Conservation (phyloP, 2,113 vertebrate genomes). For the Scartelaos histophorus region DNA sequence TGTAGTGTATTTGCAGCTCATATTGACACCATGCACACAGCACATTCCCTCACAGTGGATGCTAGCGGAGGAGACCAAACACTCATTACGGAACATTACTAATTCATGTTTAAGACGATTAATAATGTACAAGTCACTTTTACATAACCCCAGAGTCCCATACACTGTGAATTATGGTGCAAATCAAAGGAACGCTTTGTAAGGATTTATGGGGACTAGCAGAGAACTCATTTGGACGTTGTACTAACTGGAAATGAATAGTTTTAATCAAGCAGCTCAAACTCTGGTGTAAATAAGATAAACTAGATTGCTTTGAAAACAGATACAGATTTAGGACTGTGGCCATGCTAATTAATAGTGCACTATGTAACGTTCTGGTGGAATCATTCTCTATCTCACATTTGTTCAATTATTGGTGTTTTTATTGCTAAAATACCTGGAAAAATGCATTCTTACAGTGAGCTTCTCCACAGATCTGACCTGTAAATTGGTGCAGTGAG, state of each 20-base stretch:
- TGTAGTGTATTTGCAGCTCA: conserved; percentile 17
- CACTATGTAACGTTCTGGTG: no score
- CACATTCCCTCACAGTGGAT: conserved; percentile 30
- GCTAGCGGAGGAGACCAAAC: conserved; percentile 41
- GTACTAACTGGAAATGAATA: not conserved
- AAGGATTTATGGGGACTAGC: not conserved
- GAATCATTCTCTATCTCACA: no score
- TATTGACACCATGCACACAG: conserved; percentile 45
- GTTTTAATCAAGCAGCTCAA: not conserved
- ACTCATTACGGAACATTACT: conserved; percentile 40
- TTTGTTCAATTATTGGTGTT: no score
- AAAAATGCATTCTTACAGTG: no score
- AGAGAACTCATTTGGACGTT: not conserved
- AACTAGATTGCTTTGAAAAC: conserved; percentile 11
- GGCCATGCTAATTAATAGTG: not conserved
- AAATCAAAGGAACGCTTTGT: not conserved
- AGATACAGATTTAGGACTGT: conserved; percentile 5
- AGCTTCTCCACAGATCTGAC: no score
- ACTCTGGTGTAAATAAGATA: not conserved
- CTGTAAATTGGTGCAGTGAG: no score
- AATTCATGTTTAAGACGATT: conserved; percentile 48
- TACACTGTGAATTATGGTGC: not conserved
- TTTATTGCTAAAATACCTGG: no score
- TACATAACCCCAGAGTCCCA: not conserved
- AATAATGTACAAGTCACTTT: conserved; percentile 51